Conservation (phyloP, 2,888 invertebrate genomes). For the Escarpia spicata region DNA sequence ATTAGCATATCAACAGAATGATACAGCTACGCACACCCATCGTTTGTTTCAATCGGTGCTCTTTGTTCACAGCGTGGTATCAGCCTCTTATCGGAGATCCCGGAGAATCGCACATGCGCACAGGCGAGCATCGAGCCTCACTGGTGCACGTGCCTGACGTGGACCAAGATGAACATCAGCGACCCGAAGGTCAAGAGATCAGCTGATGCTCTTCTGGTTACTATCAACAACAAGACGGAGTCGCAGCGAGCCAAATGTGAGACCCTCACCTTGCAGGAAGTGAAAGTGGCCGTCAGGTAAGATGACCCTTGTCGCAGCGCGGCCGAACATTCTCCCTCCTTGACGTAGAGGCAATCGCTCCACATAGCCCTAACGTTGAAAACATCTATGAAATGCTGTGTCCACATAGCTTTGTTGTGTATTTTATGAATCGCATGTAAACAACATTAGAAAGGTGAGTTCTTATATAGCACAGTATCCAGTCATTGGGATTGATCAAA, state of each 20-base stretch:
- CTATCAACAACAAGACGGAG: slow-evolving; percentile 37
- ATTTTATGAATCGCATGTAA: no score
- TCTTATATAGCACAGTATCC: no score
- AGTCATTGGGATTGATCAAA: no score
- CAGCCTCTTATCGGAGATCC: slow-evolving; percentile 63
- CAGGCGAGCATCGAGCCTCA: slow-evolving; percentile 92
- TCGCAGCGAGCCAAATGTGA: slow-evolving; percentile 31
- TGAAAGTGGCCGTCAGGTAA: neutral
- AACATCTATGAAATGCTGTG: no score
- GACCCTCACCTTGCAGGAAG: slow-evolving; percentile 28
- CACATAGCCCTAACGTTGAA: no score
- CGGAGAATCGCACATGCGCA: slow-evolving; percentile 80
- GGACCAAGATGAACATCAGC: slow-evolving; percentile 74
- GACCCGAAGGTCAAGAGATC: slow-evolving; percentile 53
- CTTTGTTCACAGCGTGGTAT: slow-evolving; percentile 48
- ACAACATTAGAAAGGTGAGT: no score
- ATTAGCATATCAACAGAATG: no score
- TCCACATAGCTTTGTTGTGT: no score
- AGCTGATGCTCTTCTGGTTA: slow-evolving; percentile 29
- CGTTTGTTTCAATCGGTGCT: neutral
- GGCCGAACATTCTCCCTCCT: neutral
- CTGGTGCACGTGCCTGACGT: slow-evolving; percentile 93
- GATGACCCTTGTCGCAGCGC: neutral
- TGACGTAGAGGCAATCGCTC: no score
- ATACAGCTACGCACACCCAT: neutral